Evolutionary conservation across 1,140 invertebrate genomes (phyloP).

Genomic region (Trachymyrmex cornetzi): DNA sequence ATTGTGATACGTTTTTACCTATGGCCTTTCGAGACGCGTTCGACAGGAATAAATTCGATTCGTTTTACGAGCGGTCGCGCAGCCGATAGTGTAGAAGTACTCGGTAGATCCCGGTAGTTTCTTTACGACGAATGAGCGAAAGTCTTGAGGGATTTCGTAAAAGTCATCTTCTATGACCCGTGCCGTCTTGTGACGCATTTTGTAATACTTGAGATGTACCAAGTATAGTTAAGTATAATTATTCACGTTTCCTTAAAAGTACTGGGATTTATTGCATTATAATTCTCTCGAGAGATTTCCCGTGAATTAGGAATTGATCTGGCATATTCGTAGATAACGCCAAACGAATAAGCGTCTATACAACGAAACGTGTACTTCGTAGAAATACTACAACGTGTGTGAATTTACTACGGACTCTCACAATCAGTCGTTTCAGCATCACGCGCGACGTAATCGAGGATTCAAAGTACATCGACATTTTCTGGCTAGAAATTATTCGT

Average conservation of each 20-base stretch:
- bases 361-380: not conserved
- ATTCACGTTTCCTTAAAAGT: conserved; percentile 38
- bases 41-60: conserved; percentile 52
- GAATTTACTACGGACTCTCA: not conserved
- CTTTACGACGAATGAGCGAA: conserved; percentile 60
- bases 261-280: conserved; percentile 18
- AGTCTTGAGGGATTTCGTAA: conserved; percentile 66
- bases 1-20: conserved; percentile 25
- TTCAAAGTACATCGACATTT: not conserved
- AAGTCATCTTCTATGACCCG: conserved; percentile 50
- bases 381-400: no score
- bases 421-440: not conserved
- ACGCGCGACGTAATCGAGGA: not conserved
- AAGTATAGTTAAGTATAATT: conserved; percentile 22
- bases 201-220: conserved; percentile 23
- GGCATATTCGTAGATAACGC: conserved; percentile 1
- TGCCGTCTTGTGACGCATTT: conserved; percentile 42
- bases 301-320: conserved; percentile 18
- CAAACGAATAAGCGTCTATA: not conserved
- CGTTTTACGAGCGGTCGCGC: conserved; percentile 21
- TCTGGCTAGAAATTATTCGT: not conserved
- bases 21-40: conserved; percentile 13
- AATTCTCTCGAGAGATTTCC: not conserved
- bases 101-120: conserved; percentile 61
- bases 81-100: not conserved